Evolutionary conservation across 92 coral and sea anemone genomes (phyloP).

Genomic region (Heliopora coerulea): DNA sequence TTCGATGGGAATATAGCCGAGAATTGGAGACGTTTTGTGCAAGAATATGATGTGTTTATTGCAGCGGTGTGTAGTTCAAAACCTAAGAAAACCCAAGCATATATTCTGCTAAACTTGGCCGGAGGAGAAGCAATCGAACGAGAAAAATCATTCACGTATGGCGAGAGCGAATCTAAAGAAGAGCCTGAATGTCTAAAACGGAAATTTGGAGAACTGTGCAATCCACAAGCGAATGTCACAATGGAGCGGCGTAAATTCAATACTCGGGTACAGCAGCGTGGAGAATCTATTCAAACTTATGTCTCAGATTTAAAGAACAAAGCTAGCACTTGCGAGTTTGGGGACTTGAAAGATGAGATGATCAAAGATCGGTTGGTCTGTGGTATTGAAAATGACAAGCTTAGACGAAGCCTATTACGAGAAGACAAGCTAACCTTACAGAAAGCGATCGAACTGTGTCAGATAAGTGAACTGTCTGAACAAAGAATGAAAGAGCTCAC

Average conservation of each 20-base stretch:
- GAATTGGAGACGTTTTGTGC: conserved; percentile 37
- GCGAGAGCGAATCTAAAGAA: not conserved
- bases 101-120: conserved; percentile 30
- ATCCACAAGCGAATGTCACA: conserved; percentile 36
- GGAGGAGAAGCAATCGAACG: conserved; percentile 31
- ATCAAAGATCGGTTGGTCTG: conserved; percentile 24
- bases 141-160: conserved; percentile 27
- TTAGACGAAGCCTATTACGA: conserved; percentile 17
- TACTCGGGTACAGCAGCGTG: conserved; percentile 31
- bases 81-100: conserved; percentile 39
- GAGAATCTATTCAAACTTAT: conserved; percentile 34
- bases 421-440: conserved; percentile 37
- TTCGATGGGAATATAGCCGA: conserved; percentile 38
- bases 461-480: conserved; percentile 33
- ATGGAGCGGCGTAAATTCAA: conserved; percentile 40
- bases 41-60: conserved; percentile 37
- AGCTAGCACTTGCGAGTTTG: conserved; percentile 40
- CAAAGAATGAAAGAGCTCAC: conserved; percentile 35
- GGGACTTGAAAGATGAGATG: conserved; percentile 36
- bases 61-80: conserved; percentile 6
- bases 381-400: conserved; percentile 30
- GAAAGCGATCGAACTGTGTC: conserved; percentile 20
- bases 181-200: conserved; percentile 33
- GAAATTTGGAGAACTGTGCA: conserved; percentile 31
- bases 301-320: conserved; percentile 27